Evolutionary conservation across 2,797 vertebrate species (phyloP).

Genomic region (Gymnodraco acuticeps): DNA sequence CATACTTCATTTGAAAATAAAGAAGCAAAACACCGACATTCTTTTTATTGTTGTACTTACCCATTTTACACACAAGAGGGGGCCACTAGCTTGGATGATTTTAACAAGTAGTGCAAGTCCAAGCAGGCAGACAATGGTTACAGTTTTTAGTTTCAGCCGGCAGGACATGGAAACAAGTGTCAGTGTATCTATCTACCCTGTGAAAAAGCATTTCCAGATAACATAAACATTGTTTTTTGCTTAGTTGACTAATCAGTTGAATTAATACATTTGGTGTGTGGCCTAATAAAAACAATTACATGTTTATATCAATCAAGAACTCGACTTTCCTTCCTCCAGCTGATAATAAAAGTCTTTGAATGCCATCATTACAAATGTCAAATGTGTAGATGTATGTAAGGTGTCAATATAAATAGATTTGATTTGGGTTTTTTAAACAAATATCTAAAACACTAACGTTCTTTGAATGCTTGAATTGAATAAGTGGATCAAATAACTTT

Average conservation of each 20-base stretch:
- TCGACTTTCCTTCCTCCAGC: neutral
- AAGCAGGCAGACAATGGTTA: neutral
- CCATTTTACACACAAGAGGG: constrained; percentile 62
- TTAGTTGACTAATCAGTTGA: neutral
- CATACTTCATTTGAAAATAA: neutral
- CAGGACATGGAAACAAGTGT: neutral
- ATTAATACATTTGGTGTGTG: neutral
- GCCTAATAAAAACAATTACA: constrained; percentile 2
- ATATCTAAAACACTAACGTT: no score
- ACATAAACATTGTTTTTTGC: neutral
- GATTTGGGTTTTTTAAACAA: neutral
- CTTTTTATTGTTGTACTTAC: neutral
- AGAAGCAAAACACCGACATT: no score
- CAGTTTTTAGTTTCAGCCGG: neutral
- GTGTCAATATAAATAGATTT: neutral
- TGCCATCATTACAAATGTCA: neutral
- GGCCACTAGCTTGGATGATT: constrained; percentile 47
- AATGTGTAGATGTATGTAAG: neutral
- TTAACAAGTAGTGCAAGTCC: neutral
- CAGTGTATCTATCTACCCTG: neutral
- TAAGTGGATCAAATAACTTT: neutral
- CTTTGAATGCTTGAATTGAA: neutral
- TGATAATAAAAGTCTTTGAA: neutral
- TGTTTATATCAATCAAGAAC: constrained; percentile 3
- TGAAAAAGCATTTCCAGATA: neutral